Conservation (phyloP, 2,888 invertebrate genomes). For the Tortrix viridana region DNA sequence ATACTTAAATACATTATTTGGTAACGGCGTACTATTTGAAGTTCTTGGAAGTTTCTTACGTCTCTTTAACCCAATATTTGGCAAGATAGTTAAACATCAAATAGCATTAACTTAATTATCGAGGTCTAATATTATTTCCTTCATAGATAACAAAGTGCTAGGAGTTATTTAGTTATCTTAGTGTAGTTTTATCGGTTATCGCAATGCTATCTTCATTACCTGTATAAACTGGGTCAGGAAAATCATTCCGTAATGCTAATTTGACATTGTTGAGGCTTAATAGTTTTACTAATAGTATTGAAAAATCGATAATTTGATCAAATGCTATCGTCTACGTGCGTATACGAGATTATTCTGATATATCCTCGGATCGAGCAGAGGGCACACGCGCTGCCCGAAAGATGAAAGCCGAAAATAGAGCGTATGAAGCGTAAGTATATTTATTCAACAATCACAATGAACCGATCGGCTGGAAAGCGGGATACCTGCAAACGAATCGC, state of each 20-base stretch:
- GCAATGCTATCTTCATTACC: conserved; percentile 18
- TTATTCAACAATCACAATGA: conserved; percentile 30
- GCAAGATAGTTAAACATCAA: conserved; percentile 43
- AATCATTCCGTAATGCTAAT: conserved; percentile 4
- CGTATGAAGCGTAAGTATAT: conserved; percentile 57
- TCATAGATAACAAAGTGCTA: conserved; percentile 42
- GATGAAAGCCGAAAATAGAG: conserved; percentile 60
- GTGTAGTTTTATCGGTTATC: conserved; percentile 23
- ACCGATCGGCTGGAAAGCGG: conserved; percentile 24
- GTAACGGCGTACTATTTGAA: neutral
- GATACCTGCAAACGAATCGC: conserved; percentile 25
- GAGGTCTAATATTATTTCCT: conserved; percentile 62
- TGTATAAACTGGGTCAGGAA: conserved; percentile 16
- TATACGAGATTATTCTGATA: conserved; percentile 14
- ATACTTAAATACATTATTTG: neutral
- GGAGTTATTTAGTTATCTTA: conserved; percentile 40
- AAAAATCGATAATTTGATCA: neutral
- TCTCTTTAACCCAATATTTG: conserved; percentile 20
- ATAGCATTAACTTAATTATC: conserved; percentile 57
- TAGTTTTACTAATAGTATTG: neutral
- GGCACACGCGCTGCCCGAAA: conserved; percentile 51
- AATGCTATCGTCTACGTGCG: no score
- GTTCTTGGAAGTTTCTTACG: conserved; percentile 12
- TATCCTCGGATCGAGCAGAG: conserved; percentile 52
- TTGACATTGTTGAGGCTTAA: neutral